Evolutionary conservation across 1,140 invertebrate species (phyloP).

Genomic region (Propsilocerus akamusi): DNA sequence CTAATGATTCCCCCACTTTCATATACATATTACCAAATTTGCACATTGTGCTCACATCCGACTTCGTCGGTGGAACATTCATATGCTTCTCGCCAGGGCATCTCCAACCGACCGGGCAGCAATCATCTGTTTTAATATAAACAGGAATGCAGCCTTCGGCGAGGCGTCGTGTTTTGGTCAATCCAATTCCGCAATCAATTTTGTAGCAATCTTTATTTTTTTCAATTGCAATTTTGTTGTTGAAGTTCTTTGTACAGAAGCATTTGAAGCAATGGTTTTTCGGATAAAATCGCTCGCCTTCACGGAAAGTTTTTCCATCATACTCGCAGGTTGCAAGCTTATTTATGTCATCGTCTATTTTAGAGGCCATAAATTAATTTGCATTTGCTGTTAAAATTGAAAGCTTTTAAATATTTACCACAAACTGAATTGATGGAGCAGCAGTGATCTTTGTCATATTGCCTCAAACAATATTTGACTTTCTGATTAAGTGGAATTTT

Average conservation of each 20-base stretch:
- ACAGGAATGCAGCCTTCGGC: constrained; percentile 28
- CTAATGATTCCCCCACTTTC: background rate
- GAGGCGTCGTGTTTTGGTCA: constrained; percentile 25
- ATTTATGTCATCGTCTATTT: constrained; percentile 16
- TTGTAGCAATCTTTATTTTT: constrained; percentile 24
- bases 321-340: constrained; percentile 25
- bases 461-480: constrained; percentile 21
- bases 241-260: constrained; percentile 25
- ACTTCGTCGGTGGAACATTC: background rate
- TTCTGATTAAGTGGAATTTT: constrained; percentile 16
- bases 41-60: background rate
- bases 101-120: constrained; percentile 28
- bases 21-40: background rate
- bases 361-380: background rate
- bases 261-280: constrained; percentile 26
- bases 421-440: constrained; percentile 25
- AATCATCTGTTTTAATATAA: constrained; percentile 20
- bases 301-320: constrained; percentile 25
- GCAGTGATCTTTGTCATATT: constrained; percentile 22
- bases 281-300: constrained; percentile 28
- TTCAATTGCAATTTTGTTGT: constrained; percentile 14
- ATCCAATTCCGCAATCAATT: constrained; percentile 29
- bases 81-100: constrained; percentile 13
- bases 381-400: background rate
- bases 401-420: constrained; percentile 15